These are phyloP conservation scores for Hyphantria cunea DNA, from an alignment of 1,140 invertebrate species.

Conservation along the genomic window DNA sequence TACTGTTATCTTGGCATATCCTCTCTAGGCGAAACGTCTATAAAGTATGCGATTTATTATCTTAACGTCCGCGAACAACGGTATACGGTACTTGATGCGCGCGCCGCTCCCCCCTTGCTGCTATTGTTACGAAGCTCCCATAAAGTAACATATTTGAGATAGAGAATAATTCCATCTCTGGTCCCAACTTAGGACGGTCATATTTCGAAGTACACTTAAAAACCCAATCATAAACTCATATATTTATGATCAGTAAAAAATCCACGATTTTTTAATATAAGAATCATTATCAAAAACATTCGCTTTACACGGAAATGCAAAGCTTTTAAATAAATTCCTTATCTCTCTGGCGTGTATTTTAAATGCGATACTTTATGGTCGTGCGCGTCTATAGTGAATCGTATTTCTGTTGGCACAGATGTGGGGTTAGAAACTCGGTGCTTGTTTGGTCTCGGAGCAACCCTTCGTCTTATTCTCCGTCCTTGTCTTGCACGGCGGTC, in stretches of 20 bases:
- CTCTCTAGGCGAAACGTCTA: slow-evolving; percentile 77
- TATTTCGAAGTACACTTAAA: slow-evolving; percentile 35
- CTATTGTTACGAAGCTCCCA: slow-evolving; percentile 81
- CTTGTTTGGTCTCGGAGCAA: slow-evolving; percentile 79
- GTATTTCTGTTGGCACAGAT: slow-evolving; percentile 46
- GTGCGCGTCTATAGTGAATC: slow-evolving; percentile 68
- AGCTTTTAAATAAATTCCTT: slow-evolving; percentile 70
- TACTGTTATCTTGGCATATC: slow-evolving; percentile 83
- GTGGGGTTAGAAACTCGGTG: slow-evolving; percentile 58
- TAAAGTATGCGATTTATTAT: slow-evolving; percentile 78
- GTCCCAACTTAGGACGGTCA: slow-evolving; percentile 52
- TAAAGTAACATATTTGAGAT: slow-evolving; percentile 72
- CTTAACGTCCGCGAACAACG: slow-evolving; percentile 58
- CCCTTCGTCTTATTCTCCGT: slow-evolving; percentile 82
- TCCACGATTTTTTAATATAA: slow-evolving; percentile 68
- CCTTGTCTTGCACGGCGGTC: slow-evolving; percentile 79
- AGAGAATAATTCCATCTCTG: slow-evolving; percentile 73
- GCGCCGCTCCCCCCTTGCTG: slow-evolving; percentile 76
- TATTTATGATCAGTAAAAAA: slow-evolving; percentile 60
- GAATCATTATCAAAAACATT: slow-evolving; percentile 19
- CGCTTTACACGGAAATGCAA: slow-evolving; percentile 28
- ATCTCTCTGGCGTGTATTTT: slow-evolving; percentile 80
- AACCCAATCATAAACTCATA: slow-evolving; percentile 37
- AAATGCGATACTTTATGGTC: slow-evolving; percentile 80
- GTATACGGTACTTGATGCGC: slow-evolving; percentile 74